Percentiles rank a stretch among this genome's conserved stretches.
Conservation (phyloP, 2,888 invertebrate species). For the Herminia tarsipennalis region DNA sequence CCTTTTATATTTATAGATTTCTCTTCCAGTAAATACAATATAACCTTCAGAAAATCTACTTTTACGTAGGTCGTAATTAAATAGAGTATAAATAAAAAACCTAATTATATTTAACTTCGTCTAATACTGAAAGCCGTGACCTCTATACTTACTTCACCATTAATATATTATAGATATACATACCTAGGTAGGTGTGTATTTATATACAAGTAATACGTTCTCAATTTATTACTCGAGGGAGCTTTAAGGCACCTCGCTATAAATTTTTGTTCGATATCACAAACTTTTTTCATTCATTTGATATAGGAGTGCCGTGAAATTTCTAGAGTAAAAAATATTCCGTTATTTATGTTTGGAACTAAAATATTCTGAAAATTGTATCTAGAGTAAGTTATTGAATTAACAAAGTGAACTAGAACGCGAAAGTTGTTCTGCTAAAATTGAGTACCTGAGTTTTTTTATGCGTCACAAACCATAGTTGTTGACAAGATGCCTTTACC, state of each 20-base stretch:
- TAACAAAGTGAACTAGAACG: slow-evolving; percentile 4
- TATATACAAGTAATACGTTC: slow-evolving; percentile 2
- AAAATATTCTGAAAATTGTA: slow-evolving; percentile 21
- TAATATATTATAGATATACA: slow-evolving; percentile 1
- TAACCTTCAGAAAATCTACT: too few species aligned
- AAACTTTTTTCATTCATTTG: slow-evolving; percentile 37
- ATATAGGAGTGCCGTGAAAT: slow-evolving; percentile 10
- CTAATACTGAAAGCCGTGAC: not conserved
- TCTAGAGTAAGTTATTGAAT: slow-evolving; percentile 27
- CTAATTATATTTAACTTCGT: not conserved
- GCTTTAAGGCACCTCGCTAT: slow-evolving; percentile 23
- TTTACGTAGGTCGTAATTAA: too few species aligned
- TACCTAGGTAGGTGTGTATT: not conserved
- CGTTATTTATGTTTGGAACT: slow-evolving; percentile 21
- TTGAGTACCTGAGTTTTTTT: not conserved
- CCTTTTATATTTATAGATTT: too few species aligned
- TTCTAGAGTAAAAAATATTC: not conserved
- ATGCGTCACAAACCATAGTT: not conserved
- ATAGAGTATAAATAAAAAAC: not conserved
- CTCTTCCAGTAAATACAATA: too few species aligned
- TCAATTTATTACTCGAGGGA: slow-evolving; percentile 28
- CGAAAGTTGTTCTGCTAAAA: not conserved
- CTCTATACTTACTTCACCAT: not conserved
- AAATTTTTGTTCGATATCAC: slow-evolving; percentile 27
- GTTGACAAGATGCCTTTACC: too few species aligned